Base-by-base conservation (phyloP, 2,888 invertebrate species). In the Hyles lineata region DNA sequence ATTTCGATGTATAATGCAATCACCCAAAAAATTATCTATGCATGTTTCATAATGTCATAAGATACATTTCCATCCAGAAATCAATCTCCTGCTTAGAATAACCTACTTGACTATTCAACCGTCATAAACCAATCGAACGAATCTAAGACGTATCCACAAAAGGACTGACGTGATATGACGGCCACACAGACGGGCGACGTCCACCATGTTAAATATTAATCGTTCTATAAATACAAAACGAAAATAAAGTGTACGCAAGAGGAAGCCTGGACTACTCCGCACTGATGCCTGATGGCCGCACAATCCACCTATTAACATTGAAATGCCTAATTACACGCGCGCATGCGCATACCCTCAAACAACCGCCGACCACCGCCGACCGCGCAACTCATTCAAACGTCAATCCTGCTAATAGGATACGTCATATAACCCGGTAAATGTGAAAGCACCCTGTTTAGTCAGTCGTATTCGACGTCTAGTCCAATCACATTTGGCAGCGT, bases 301-400 rank as follows among this genome's bases (percentile, higher is more conserved):
- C 88, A 85, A 85, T 82, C 78, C 82, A 52, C 71, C 77, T 78
- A 81, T 82, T 87, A 90, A 90, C 91, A 90, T 87, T 90, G 90
- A 87, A 86, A 84, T 84, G 85, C 85, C 90, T 91, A 90, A 92
- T 91, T 89, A 88, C 88, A 83, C 81, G 81, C 84, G 76, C 74
- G 74, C 83, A 80, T 82, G 79, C 80, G 83, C 84, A 82, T 81
- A 84, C 82, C 80, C 79, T 76, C 79, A 76, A 76, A 77, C 78
- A 80, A 79, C 79, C 77, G 78, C 76, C 78, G 77, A 73, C 59
- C 70, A 79, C 79, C 78, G 78, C 76, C 78, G 77, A 73, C 60
- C 70, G 63, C 59, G 35, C 58, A 72, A 82, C 79, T 86, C 89
- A 90, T 92, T 92, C 90, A 91, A 78, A 83, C 81, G 91, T 89